Conservation (phyloP, 2,113 vertebrate species). For the Synchiropus splendidus region DNA sequence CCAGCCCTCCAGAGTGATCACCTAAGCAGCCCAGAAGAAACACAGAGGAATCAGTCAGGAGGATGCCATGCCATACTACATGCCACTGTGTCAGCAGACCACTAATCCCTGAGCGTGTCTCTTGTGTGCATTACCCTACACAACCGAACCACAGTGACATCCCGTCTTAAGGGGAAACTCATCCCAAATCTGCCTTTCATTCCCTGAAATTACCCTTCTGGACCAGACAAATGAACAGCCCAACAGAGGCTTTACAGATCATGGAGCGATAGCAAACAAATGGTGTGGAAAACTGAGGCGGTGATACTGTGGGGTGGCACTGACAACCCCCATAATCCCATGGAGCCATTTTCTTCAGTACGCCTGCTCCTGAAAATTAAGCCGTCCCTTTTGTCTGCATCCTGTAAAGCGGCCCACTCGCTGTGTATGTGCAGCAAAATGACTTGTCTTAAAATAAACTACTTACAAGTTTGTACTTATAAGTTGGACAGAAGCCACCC, state of each 20-base stretch:
- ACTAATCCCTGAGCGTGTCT: conserved; percentile 13
- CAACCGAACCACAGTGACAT: conserved; percentile 1
- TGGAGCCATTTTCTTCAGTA: conserved; percentile 18
- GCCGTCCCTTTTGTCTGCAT: conserved; percentile 6
- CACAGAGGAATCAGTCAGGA: neutral
- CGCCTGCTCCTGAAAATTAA: conserved; percentile 4
- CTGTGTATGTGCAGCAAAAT: no score
- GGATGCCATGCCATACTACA: no score
- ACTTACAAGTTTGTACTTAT: no score
- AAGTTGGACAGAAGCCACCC: no score
- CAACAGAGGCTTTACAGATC: conserved; percentile 19
- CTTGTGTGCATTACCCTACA: conserved; percentile 1
- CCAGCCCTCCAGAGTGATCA: conserved; percentile 98
- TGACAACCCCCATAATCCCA: conserved; percentile 25
- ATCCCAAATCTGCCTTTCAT: conserved; percentile 21
- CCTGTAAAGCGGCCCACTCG: neutral
- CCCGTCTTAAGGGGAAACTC: conserved; percentile 4
- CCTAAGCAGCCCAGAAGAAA: conserved; percentile 59
- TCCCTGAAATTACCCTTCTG: conserved; percentile 8
- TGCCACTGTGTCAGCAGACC: conserved; percentile 2
- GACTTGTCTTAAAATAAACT: no score
- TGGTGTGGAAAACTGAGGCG: conserved; percentile 24
- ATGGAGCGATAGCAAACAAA: conserved; percentile 29
- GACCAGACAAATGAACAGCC: conserved; percentile 10
- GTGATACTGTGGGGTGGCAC: conserved; percentile 4